These are phyloP conservation scores for Hypomesus transpacificus DNA, from an alignment of 2,113 vertebrate genomes.

Conservation along the genomic window DNA sequence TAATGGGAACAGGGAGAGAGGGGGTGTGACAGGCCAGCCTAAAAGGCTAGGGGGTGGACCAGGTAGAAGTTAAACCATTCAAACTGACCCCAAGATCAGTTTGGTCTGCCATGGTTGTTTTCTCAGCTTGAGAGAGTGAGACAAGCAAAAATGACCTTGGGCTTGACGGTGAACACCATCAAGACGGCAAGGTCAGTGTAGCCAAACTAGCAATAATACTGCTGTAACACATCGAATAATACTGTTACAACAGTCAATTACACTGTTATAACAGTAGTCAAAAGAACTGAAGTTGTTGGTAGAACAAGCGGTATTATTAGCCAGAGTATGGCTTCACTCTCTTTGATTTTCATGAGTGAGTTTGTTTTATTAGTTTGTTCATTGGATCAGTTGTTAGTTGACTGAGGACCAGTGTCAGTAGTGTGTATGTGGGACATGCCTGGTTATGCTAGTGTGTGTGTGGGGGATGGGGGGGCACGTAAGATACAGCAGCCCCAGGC, in stretches of 20 bases:
- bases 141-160: too few relatives aligned
- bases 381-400: conserved; percentile 2
- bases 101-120: too few relatives aligned
- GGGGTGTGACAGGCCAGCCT: background rate
- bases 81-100: too few relatives aligned
- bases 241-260: background rate
- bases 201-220: background rate
- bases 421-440: conserved; percentile 55
- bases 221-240: too few relatives aligned
- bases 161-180: too few relatives aligned
- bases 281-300: background rate
- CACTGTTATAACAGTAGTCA: background rate
- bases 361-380: background rate
- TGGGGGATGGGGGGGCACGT: conserved; percentile 34
- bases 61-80: too few relatives aligned
- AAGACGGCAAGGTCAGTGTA: background rate
- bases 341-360: background rate
- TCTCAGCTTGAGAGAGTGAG: too few relatives aligned
- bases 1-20: conserved; percentile 1
- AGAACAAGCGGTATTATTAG: conserved; percentile 31
- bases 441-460: conserved; percentile 37
- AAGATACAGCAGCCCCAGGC: conserved; percentile 57
- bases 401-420: conserved; percentile 12
- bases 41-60: background rate
- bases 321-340: conserved; percentile 49